Percentiles rank a stretch among this genome's conserved stretches.
These are phyloP conservation scores for Geodia barretti DNA, from an alignment of 37 sponge, comb jelly and placozoan species.

Conservation along the genomic window DNA sequence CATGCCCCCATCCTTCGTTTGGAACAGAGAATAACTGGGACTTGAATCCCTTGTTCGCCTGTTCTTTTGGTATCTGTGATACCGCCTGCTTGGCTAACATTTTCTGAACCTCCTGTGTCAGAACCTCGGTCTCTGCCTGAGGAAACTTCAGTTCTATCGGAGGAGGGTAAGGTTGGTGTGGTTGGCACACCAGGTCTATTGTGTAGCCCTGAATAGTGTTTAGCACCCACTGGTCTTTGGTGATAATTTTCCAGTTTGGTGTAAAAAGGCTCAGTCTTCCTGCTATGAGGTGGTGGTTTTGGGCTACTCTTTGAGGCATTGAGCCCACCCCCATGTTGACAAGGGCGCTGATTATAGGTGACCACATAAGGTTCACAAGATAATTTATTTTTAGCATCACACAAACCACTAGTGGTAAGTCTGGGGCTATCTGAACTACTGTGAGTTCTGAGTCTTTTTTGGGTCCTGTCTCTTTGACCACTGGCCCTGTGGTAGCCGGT, in stretches of 20 bases:
- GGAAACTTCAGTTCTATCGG: background rate
- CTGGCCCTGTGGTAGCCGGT: too few species aligned
- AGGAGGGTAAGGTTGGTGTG: slow-evolving; percentile 4
- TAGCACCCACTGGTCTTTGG: slow-evolving; percentile 47
- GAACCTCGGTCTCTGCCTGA: background rate
- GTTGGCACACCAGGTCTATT: slow-evolving; percentile 8
- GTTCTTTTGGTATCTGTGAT: too few species aligned
- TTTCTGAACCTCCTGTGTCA: slow-evolving; percentile 14
- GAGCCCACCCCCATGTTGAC: background rate
- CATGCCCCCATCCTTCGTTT: slow-evolving; percentile 46
- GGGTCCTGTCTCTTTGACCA: background rate
- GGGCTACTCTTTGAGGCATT: slow-evolving; percentile 12
- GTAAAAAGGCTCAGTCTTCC: slow-evolving; percentile 11
- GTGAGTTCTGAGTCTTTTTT: background rate
- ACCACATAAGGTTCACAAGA: slow-evolving; percentile 15
- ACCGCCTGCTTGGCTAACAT: slow-evolving; percentile 6
- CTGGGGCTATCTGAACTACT: background rate
- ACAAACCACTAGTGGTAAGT: slow-evolving; percentile 1
- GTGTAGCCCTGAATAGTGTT: slow-evolving; percentile 23
- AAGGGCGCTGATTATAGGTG: background rate
- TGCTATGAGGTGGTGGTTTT: background rate
- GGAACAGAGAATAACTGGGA: slow-evolving; percentile 48
- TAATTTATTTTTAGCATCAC: background rate
- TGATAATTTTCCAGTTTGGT: slow-evolving; percentile 18
- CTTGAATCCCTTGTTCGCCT: slow-evolving; percentile 30